Evolutionary conservation across 2,888 invertebrate species (phyloP).

Genomic region (Imbricaverruca yamaguchii): DNA sequence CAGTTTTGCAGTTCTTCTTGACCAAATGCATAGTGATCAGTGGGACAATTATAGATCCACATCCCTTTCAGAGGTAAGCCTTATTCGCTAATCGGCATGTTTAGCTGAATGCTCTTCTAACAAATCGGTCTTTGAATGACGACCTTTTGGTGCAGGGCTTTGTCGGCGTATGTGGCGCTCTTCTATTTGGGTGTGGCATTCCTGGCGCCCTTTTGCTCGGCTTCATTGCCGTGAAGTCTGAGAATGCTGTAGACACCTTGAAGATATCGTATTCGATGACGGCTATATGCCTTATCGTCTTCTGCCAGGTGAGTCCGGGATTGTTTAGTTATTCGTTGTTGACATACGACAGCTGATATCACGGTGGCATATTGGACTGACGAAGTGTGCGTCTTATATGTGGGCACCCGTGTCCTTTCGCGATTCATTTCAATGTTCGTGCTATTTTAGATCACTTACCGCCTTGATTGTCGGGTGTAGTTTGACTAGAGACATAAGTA

Average conservation of each 20-base stretch:
- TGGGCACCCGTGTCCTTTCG: not conserved
- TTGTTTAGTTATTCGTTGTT: not conserved
- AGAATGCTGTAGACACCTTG: not conserved
- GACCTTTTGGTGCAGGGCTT: not conserved
- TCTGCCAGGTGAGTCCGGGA: slow-evolving; percentile 7
- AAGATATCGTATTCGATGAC: not conserved
- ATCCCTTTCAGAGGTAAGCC: too few species aligned
- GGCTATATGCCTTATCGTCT: not conserved
- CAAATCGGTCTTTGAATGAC: too few species aligned
- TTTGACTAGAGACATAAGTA: too few species aligned
- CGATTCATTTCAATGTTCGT: not conserved
- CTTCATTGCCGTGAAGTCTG: not conserved
- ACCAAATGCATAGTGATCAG: too few species aligned
- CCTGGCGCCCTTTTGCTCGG: slow-evolving; percentile 1
- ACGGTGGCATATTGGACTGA: not conserved
- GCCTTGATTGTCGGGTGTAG: not conserved
- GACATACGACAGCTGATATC: not conserved
- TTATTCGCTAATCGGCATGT: too few species aligned
- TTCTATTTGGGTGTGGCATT: not conserved
- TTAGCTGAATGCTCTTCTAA: too few species aligned
- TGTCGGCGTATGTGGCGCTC: not conserved
- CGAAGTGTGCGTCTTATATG: not conserved
- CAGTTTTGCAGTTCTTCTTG: too few species aligned
- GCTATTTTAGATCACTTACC: not conserved
- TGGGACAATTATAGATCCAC: too few species aligned